Base-by-base conservation (phyloP, 2,113 vertebrate species). In the Willisornis vidua region DNA sequence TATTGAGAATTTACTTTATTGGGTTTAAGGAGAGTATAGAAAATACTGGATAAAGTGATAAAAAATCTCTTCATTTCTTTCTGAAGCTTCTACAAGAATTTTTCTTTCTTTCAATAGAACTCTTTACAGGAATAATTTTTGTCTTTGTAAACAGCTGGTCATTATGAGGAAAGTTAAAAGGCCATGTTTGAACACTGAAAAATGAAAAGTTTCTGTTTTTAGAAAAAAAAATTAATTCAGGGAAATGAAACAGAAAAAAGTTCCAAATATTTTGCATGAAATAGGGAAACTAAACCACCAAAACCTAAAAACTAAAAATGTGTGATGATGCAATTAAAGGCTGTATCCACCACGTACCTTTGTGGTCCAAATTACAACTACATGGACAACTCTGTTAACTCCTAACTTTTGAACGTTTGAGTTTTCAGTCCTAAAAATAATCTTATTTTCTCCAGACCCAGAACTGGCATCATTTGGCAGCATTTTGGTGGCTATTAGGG, bases 181-280 rank as follows among this genome's bases (percentile, higher is more conserved):
- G 3, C 17, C 26, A 7, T 2, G 14, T 49, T 3, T 71, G 63
- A 41, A 12, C 1, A 0, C 1, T 15, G 46, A 11, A 9, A 26
- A 29, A 67, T 14, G 7, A 62, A 67, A 62, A 81, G 9, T 14
- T 54, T 54, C 28, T 49, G 3, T 11, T 52, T 2, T 7, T 33
- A 15, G 12, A 12, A 10, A 9, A 33, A 17, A 51, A 31, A 4
- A 39, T 68, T 24, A 6, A 39, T 49, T 46, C 35, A 20, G 48
- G 58, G 35, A 71, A 72, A 77, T 1, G 14, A 79, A 85, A 11
- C 4, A 26, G 35, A 33, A n/a, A 17, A 31, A 39, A 10, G 2
- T 18, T 79, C 20, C 22, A 65, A 39, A 29, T 49, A 17, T 46
- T 94, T 72, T 79, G 19, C 25, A 35, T 3, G 3, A 29, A 73